Percentiles rank a stretch among this genome's conserved stretches.
Evolutionary conservation across 1,140 invertebrate genomes (phyloP).

Genomic region (Pseudachorutes palmiensis): DNA sequence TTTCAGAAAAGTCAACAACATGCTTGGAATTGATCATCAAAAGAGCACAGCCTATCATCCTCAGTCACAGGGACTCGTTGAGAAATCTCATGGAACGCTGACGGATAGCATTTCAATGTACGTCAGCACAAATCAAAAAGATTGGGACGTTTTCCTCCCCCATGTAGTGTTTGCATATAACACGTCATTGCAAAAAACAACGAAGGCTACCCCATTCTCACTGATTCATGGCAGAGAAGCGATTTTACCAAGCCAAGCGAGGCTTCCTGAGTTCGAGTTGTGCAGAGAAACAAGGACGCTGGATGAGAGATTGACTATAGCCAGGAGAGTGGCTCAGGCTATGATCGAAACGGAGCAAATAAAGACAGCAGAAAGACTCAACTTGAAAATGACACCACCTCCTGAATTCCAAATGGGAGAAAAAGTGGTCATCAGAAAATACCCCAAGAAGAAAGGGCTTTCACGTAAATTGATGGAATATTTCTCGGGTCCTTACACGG

Average conservation of each 20-base stretch:
- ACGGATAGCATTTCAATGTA: conserved; percentile 29
- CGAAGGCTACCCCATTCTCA: conserved; percentile 35
- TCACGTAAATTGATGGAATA: neutral
- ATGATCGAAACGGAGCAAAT: neutral
- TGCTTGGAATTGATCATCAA: conserved; percentile 4
- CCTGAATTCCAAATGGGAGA: neutral
- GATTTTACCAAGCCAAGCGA: conserved; percentile 24
- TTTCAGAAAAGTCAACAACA: neutral
- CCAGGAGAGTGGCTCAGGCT: neutral
- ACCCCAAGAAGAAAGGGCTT: conserved; percentile 11
- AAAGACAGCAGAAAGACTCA: neutral
- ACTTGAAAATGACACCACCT: neutral
- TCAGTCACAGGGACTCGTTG: neutral
- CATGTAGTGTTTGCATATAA: conserved; percentile 40
- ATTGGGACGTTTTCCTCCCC: conserved; percentile 40
- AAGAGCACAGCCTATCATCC: neutral
- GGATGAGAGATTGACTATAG: neutral
- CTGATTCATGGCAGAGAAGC: conserved; percentile 38
- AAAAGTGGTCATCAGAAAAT: neutral
- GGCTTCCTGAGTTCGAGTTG: neutral
- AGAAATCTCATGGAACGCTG: conserved; percentile 6
- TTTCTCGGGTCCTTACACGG: conserved; percentile 12
- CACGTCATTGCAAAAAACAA: conserved; percentile 30
- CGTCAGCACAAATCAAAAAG: conserved; percentile 30
- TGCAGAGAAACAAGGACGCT: neutral